A percentile compares a stretch with the other conserved stretches of the same genome.
These are phyloP conservation scores for Nyctereutes procyonoides DNA, from an alignment of 2,113 vertebrate species.

Conservation along the genomic window DNA sequence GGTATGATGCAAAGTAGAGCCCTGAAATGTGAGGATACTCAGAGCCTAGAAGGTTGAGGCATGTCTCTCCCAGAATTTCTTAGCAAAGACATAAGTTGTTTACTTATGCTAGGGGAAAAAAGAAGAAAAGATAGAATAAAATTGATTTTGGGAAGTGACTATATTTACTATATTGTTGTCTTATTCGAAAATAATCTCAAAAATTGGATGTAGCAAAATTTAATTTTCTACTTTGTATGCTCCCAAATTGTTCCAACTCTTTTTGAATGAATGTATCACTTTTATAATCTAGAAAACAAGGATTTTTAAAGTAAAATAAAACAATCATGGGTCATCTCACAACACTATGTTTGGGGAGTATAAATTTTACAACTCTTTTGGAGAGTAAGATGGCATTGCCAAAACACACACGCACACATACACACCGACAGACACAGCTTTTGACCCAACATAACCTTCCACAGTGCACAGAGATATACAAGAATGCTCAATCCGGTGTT, in stretches of 20 bases:
- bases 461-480: too few species aligned
- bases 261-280: neutral
- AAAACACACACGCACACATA: neutral
- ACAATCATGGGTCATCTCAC: neutral
- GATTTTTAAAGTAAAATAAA: constrained; percentile 8
- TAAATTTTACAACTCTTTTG: neutral
- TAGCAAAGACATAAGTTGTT: neutral
- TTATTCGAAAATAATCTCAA: neutral
- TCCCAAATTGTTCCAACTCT: neutral
- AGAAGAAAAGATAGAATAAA: neutral
- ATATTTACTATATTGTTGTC: neutral
- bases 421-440: neutral
- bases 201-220: neutral
- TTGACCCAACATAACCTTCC: neutral
- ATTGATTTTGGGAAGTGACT: neutral
- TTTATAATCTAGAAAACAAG: neutral
- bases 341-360: neutral
- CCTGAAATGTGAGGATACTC: neutral
- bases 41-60: neutral
- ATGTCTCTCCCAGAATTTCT: neutral
- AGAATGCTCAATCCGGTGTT: neutral
- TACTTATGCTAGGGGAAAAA: neutral
- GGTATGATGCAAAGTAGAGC: neutral
- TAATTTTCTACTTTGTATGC: neutral
- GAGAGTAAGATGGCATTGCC: neutral